phyloP scores from a whole-genome alignment of 2,888 invertebrate genomes.

The Himalopsyche anomala region DNA sequence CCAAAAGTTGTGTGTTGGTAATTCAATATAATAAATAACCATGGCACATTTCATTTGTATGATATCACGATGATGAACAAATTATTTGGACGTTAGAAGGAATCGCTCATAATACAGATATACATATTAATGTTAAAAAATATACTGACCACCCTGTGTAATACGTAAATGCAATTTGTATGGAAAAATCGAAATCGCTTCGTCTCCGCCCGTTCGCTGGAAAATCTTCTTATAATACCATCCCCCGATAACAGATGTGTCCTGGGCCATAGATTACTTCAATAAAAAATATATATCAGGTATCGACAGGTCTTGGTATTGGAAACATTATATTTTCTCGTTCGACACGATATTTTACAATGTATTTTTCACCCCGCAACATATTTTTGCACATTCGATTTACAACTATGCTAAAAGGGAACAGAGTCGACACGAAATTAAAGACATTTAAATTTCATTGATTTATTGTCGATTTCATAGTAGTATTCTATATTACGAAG shows the following conservation, averaged over 20 bases:
- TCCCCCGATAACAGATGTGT: slow-evolving; percentile 41
- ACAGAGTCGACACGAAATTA: not conserved
- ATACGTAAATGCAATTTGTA: slow-evolving; percentile 58
- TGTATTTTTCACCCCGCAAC: slow-evolving; percentile 12
- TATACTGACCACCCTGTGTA: not conserved
- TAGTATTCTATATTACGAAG: too few relatives aligned
- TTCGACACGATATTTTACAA: slow-evolving; percentile 13
- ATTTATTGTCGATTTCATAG: too few relatives aligned
- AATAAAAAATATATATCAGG: slow-evolving; percentile 35
- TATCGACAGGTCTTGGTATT: slow-evolving; percentile 41
- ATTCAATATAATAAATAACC: too few relatives aligned
- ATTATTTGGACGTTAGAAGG: too few relatives aligned
- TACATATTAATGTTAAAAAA: not conserved
- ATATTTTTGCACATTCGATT: not conserved
- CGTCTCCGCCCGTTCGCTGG: slow-evolving; percentile 52
- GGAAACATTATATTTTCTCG: slow-evolving; percentile 26
- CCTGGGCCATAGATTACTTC: slow-evolving; percentile 14
- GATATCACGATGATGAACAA: too few relatives aligned
- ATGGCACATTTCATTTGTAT: too few relatives aligned
- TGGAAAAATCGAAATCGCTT: slow-evolving; percentile 58
- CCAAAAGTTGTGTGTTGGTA: too few relatives aligned
- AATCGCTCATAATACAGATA: too few relatives aligned
- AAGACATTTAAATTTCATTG: too few relatives aligned
- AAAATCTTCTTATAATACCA: slow-evolving; percentile 52
- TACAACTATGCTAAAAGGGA: not conserved